Evolutionary conservation across 2,113 vertebrate genomes (phyloP).

Genomic region (Passer domesticus): DNA sequence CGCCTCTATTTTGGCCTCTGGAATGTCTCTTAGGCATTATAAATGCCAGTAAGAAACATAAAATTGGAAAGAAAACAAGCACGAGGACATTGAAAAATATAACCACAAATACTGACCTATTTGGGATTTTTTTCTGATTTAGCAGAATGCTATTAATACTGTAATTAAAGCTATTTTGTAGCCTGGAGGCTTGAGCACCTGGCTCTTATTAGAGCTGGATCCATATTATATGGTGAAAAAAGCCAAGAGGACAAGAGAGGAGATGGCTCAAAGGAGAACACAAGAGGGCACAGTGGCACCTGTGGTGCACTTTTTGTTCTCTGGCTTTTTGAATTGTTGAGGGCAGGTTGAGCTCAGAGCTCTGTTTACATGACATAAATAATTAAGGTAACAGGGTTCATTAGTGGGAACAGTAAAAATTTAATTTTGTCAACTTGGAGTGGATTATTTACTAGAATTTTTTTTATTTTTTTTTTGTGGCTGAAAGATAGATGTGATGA

Average conservation of each 20-base stretch:
- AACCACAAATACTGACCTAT: constrained; percentile 47
- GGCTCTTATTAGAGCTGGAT: constrained; percentile 39
- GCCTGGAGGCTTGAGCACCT: constrained; percentile 21
- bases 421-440: background rate
- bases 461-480: background rate
- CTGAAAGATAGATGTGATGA: background rate
- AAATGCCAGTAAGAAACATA: constrained; percentile 42
- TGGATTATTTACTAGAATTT: background rate
- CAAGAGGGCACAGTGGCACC: constrained; percentile 63
- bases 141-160: constrained; percentile 54
- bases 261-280: constrained; percentile 36
- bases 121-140: constrained; percentile 5
- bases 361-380: background rate
- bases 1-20: constrained; percentile 24
- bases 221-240: background rate
- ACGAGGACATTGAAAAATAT: constrained; percentile 30
- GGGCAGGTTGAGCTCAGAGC: background rate
- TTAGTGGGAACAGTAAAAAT: background rate
- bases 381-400: background rate
- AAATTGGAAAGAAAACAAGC: constrained; percentile 49
- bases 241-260: background rate
- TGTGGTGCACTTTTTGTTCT: background rate
- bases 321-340: background rate
- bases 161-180: constrained; percentile 48
- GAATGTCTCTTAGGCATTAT: constrained; percentile 54